These are phyloP conservation scores for Gorsachius goisagi DNA, from an alignment of 2,113 vertebrate species.

Conservation along the genomic window DNA sequence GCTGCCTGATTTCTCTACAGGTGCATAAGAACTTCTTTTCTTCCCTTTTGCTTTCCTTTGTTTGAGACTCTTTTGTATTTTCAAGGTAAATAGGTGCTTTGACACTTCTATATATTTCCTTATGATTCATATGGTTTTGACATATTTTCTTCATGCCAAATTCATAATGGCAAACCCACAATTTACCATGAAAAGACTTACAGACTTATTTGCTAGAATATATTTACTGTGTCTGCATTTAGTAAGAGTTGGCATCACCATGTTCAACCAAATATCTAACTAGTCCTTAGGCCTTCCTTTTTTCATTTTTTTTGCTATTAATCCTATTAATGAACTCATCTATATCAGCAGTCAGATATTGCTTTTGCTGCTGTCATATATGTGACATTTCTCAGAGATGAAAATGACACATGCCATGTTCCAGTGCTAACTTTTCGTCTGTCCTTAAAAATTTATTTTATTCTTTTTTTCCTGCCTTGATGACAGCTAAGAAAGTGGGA, in stretches of 20 bases:
- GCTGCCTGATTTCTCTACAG: neutral
- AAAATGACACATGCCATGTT: neutral
- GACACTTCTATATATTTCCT: slow-evolving; percentile 36
- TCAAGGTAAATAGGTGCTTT: slow-evolving; percentile 4
- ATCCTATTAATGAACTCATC: neutral
- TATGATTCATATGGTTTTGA: slow-evolving; percentile 42
- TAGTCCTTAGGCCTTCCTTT: neutral
- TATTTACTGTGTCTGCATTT: slow-evolving; percentile 9
- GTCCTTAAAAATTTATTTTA: neutral
- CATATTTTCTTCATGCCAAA: slow-evolving; percentile 52
- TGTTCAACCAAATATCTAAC: neutral
- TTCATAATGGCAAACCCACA: slow-evolving; percentile 26
- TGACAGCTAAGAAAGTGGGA: neutral
- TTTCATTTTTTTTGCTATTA: neutral
- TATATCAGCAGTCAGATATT: neutral
- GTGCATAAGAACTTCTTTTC: neutral
- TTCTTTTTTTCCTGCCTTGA: neutral
- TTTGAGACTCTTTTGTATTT: neutral
- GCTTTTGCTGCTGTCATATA: neutral
- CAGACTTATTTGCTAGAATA: neutral
- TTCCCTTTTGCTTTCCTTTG: neutral
- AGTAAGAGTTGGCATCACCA: neutral
- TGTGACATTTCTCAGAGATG: neutral
- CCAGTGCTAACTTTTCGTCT: neutral
- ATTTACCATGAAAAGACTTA: slow-evolving; percentile 55